Evolutionary conservation across 2,113 vertebrate species (phyloP).

Genomic region (Phoenicopterus ruber): DNA sequence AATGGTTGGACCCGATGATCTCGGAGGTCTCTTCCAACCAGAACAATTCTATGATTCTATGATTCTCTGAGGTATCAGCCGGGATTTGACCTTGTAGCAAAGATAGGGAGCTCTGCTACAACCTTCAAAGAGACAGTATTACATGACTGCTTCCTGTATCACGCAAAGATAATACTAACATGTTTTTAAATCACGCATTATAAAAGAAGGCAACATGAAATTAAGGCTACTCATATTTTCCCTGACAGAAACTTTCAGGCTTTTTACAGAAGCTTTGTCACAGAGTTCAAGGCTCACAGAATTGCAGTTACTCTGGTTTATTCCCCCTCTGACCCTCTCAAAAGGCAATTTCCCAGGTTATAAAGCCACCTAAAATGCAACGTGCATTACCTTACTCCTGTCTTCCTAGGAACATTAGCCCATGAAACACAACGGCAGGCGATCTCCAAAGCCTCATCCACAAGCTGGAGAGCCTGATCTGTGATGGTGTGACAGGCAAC

Average conservation of each 20-base stretch:
- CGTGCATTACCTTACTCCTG: neutral
- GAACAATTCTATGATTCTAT: too few species aligned
- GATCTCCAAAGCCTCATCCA: neutral
- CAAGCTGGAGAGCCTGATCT: neutral
- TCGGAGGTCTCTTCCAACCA: too few species aligned
- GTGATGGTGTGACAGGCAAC: neutral
- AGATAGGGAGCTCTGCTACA: neutral
- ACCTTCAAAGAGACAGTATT: neutral
- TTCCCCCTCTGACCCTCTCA: neutral
- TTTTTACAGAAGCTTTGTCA: neutral
- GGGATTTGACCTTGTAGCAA: neutral
- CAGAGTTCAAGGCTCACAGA: neutral
- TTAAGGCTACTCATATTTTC: neutral
- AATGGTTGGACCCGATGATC: too few species aligned
- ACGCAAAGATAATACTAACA: neutral
- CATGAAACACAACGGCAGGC: neutral
- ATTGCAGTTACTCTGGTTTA: neutral
- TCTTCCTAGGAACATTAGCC: neutral
- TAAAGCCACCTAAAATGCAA: neutral
- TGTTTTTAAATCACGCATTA: neutral
- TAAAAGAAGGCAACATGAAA: neutral
- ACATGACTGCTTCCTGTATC: neutral
- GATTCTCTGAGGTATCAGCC: neutral
- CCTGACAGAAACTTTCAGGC: neutral
- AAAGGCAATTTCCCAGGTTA: neutral